Evolutionary conservation across 1,140 invertebrate genomes (phyloP), one percentile per base, ranked within the genome.

Genomic region (Pogonomyrmex barbatus): DNA sequence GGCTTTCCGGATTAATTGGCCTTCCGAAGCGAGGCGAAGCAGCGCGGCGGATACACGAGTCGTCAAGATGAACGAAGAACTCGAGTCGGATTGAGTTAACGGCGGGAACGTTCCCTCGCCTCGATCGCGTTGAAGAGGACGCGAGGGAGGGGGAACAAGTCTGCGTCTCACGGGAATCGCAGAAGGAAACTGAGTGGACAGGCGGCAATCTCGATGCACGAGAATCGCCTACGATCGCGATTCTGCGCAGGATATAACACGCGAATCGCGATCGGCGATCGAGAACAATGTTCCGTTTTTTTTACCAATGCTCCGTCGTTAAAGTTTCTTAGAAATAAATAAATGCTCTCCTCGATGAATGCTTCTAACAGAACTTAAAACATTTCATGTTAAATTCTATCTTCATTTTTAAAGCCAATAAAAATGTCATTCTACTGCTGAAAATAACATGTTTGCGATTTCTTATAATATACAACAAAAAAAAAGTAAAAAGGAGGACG

Each of bases 161-260:
- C 54, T 47, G 17, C 9, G 47, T 52, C 60, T 54, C 54, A 56
- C 54, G 30, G 54, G 70, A 75, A 82, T 88, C 62, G 70, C 62
- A 12, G 54, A 2, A 62, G 56, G 42, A 60, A 70, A 88, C 78
- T 88, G 54, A 82, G 12, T 47, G 58, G n/a, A 33, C 54, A 5
- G 50, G 12, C 30, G 58, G 24, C 6, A 4, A 58, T 33, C 54
- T 56, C 30, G 39, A n/a, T 54, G 12, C 73, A n/a, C 14, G 30
- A 73, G 50, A 76, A 33, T 88, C 67, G 47, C 58, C 54, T 42
- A 67, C 87, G 58, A 1, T 58, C 24, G 50, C 14, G 68, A 85
- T 87, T 88, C 86, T 87, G 62, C 86, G 70, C 77, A 60, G 42
- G 33, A 50, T 67, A 63, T 45, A 12, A 50, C 24, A 24, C 67